Evolutionary conservation across 2,797 vertebrate genomes (phyloP), one percentile per base, ranked within the genome.

Genomic region (Gobio occitaniae): DNA sequence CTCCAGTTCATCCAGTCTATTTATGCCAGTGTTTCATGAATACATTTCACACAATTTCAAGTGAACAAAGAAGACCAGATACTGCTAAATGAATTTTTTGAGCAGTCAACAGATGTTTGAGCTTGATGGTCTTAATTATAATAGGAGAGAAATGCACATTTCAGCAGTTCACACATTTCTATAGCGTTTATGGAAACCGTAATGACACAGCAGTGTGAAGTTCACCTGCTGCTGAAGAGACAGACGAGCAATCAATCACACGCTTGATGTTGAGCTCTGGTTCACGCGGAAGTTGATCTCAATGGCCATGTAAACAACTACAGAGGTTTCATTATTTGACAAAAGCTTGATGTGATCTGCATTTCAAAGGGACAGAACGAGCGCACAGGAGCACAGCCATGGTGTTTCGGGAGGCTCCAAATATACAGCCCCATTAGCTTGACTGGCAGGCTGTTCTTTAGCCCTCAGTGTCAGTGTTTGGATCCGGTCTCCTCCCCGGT

Each of bases 401-500:
- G 2, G 70, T 75, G 72, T 47, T 78, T 81, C 9, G 17, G 15
- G 81, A 38, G 4, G 48, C 48, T 83, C 47, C 32, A 76, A 78
- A 77, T 56, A 77, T 19, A 78, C 50, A 16, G 36, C 12, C 1
- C 74, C 63, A 84, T 84, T 68, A 77, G 75, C 38, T n/a, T 47
- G 50, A 78, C 48, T 78, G 74, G n/a, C 82, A 78, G 74, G 65
- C 15, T 17, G 74, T 21, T 41, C 75, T 84, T 84, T 78, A 63
- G 50, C 74, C 50, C 74, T 41, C 48, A 41, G n/a, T 83, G 59
- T 76, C 59, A 76, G 82, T 61, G 70, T 29, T 68, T 11, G 48
- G 38, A 84, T 84, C 82, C 82, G 82, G 36, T 78, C 82, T 84
- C 76, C 83, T 79, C 66, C 72, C 83, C 76, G 44, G 25, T 84